phyloP scores from a whole-genome alignment of 2,888 invertebrate genomes.

The Agonopterix alstromeriana region DNA sequence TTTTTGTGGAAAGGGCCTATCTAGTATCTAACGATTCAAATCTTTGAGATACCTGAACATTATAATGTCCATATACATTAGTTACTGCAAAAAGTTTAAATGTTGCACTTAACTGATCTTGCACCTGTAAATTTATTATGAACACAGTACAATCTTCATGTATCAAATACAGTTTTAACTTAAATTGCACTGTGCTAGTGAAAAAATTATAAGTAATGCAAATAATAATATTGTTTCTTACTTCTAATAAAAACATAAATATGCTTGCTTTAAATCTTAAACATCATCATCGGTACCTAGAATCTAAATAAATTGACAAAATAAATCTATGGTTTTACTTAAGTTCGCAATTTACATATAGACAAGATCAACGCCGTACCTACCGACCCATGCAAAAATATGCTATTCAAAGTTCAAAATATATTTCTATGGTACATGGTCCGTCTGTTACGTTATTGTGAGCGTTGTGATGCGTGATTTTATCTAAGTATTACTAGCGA shows the following conservation, averaged over 20 bases:
- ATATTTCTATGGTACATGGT: constrained; percentile 66
- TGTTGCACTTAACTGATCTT: background rate
- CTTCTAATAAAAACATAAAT: constrained; percentile 9
- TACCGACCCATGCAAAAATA: constrained; percentile 45
- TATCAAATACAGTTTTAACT: background rate
- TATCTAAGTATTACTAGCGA: constrained; percentile 43
- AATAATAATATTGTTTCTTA: background rate
- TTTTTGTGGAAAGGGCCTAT: too few species aligned
- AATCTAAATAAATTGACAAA: constrained; percentile 68
- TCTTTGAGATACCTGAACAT: too few species aligned
- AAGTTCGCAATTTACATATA: constrained; percentile 49
- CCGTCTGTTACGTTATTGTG: constrained; percentile 58
- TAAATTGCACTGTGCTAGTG: background rate
- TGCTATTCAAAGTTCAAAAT: constrained; percentile 52
- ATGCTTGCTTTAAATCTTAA: constrained; percentile 11
- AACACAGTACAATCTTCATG: background rate
- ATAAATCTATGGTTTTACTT: constrained; percentile 37
- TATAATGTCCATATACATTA: too few species aligned
- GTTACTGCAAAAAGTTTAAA: background rate
- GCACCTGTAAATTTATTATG: background rate
- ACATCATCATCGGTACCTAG: constrained; percentile 23
- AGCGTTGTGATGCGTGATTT: constrained; percentile 51
- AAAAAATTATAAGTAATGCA: background rate
- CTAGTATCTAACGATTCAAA: too few species aligned
- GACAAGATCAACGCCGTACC: constrained; percentile 45